Percentiles rank a stretch among this genome's conserved stretches.
Evolutionary conservation across 2,797 vertebrate species (phyloP).

Genomic region (Okamejei kenojei): DNA sequence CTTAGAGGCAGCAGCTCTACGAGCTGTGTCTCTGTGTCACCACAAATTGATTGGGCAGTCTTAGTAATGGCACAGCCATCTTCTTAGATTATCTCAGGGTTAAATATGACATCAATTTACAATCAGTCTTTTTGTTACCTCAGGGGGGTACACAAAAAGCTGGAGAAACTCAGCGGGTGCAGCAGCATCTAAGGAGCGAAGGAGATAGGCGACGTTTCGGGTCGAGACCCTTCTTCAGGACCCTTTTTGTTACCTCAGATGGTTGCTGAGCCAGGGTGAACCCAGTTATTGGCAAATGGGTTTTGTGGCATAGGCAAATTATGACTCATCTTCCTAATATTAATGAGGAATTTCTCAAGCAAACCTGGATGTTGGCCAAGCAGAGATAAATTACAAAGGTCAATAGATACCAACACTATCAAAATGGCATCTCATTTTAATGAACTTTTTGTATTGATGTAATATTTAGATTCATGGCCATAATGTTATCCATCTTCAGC

Average conservation of each 20-base stretch:
- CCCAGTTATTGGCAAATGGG: background rate
- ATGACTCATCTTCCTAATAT: background rate
- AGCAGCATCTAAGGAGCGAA: too few relatives aligned
- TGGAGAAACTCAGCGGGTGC: too few relatives aligned
- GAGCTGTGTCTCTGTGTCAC: too few relatives aligned
- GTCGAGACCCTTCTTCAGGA: too few relatives aligned
- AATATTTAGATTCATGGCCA: background rate
- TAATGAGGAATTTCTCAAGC: background rate
- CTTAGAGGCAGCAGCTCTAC: too few relatives aligned
- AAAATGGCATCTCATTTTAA: background rate
- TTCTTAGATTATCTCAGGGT: background rate
- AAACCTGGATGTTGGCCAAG: background rate
- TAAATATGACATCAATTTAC: background rate
- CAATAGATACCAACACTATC: background rate
- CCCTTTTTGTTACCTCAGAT: background rate
- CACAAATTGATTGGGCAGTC: too few relatives aligned
- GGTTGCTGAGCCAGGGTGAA: background rate
- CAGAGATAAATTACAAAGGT: background rate
- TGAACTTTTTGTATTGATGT: background rate
- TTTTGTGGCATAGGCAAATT: background rate
- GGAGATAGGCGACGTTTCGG: too few relatives aligned
- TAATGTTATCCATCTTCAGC: background rate
- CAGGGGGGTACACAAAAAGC: too few relatives aligned
- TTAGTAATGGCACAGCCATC: too few relatives aligned
- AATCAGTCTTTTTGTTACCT: background rate